These are phyloP conservation scores for Ptyas mucosa DNA, from an alignment of 2,113 vertebrate species.

Conservation along the genomic window DNA sequence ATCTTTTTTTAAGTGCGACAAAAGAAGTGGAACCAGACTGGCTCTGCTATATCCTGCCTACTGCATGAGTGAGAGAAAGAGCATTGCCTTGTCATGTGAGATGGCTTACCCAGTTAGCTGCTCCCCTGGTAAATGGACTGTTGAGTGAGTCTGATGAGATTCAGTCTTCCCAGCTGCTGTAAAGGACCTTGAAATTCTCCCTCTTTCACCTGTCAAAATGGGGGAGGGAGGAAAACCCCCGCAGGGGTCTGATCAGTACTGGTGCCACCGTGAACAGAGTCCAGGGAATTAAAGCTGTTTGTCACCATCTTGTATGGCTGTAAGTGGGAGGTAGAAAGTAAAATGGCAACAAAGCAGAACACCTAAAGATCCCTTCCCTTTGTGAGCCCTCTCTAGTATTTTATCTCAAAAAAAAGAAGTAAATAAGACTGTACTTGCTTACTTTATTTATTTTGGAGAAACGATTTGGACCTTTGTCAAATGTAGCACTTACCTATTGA, in stretches of 20 bases:
- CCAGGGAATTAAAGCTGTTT: not conserved
- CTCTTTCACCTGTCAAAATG: not conserved
- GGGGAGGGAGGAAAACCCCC: accelerated
- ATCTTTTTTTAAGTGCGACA: not conserved
- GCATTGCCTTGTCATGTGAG: not conserved
- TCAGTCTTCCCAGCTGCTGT: not conserved
- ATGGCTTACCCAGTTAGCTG: not conserved
- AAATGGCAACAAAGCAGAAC: not conserved
- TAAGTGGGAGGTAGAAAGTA: not conserved
- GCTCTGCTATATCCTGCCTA: not conserved
- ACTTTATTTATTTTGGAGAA: not conserved
- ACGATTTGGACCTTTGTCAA: not conserved
- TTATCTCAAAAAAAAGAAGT: not conserved
- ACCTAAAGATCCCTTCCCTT: not conserved
- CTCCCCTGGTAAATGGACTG: not conserved
- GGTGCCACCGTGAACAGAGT: not conserved
- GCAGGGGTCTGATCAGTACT: not conserved
- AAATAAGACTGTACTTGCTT: not conserved
- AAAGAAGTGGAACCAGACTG: not conserved
- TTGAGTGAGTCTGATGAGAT: not conserved
- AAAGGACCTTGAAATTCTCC: not conserved
- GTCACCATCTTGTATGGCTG: not conserved
- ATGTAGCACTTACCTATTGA: not conserved
- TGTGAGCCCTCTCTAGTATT: not conserved
- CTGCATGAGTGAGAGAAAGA: not conserved